Base-by-base conservation (phyloP, 2,113 vertebrate genomes). In the Patagioenas fasciata region DNA sequence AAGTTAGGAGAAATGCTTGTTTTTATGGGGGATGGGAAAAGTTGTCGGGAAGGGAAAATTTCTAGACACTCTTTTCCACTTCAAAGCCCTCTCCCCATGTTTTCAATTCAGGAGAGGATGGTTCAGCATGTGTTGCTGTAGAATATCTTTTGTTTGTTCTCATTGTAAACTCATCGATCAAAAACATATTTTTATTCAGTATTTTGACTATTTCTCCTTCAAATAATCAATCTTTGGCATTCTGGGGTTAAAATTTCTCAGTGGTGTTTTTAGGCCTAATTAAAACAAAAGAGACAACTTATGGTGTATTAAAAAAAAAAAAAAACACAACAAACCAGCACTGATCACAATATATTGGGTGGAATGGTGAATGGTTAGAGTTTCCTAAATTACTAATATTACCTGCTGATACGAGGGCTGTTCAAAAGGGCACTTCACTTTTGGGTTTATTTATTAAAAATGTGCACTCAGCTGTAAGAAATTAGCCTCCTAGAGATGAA, bases 391-490 rank as follows among this genome's bases (percentile, higher is more conserved):
- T 98, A 97, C 97, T 96, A 97, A 97, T 97, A 97, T 96, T 97
- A 97, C 98, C 98, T 98, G 98, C 98, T 98, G 98, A 93, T 98
- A 97, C 32, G 97, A 98, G 98, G 98, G 95, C 97, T 98, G 97
- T 98, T 98, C 97, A 98, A 97, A 98, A 97, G 89, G 97, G 96
- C 95, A 98, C 98, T 98, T 98, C 98, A 98, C 96, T 98, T 98
- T 98, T 98, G 95, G 98, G 98, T 98, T 98, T 98, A 98, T 98
- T 98, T 98, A 98, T 98, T 98, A 98, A 98, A 98, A 98, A 97
- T 95, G 94, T 97, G 96, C 97, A 98, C 98, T 98, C 97, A 97
- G 93, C 97, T 97, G 56, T 84, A 97, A 97, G 97, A 98, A 98
- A 98, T 98, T 98, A 98, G 97, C 97, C 97, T 98, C 98, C 98